phyloP scores from a whole-genome alignment of 64 coral and sea anemone genomes.

The Stichodactyla mertensii region DNA sequence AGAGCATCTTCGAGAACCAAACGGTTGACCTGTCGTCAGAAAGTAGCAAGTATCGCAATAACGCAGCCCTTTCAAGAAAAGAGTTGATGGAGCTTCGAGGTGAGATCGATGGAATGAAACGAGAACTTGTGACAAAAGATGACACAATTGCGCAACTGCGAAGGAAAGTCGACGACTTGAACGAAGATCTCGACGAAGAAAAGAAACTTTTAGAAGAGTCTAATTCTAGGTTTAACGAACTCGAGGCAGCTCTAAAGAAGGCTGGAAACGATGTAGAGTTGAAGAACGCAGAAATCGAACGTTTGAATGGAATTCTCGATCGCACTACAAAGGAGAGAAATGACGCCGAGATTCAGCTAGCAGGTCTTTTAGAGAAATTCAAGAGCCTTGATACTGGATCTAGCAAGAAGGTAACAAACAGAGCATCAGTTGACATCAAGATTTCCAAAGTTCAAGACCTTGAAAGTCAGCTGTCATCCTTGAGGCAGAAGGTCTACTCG shows the following conservation, averaged over 20 bases:
- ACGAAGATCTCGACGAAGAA: constrained; percentile 14
- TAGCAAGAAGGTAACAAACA: not conserved
- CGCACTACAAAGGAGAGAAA: constrained; percentile 59
- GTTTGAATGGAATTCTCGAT: constrained; percentile 36
- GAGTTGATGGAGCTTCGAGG: constrained; percentile 32
- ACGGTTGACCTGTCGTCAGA: constrained; percentile 11
- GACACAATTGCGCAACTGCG: constrained; percentile 25
- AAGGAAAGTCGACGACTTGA: constrained; percentile 16
- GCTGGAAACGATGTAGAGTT: constrained; percentile 6
- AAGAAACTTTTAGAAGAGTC: constrained; percentile 27
- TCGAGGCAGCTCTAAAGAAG: constrained; percentile 25
- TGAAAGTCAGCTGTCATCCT: constrained; percentile 48
- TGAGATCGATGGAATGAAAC: constrained; percentile 18
- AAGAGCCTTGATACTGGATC: constrained; percentile 38
- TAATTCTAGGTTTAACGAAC: constrained; percentile 26
- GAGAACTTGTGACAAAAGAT: constrained; percentile 25
- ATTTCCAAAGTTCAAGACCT: constrained; percentile 55
- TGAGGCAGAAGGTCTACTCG: constrained; percentile 61
- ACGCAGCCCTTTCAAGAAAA: constrained; percentile 11
- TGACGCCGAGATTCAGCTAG: constrained; percentile 61
- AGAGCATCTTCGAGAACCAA: constrained; percentile 31
- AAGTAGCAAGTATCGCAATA: constrained; percentile 16
- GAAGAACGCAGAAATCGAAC: constrained; percentile 23
- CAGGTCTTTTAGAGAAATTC: constrained; percentile 64
- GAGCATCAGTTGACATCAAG: constrained; percentile 25